A percentile compares a stretch with the other conserved stretches of the same genome.
These are phyloP conservation scores for Vireo griseus DNA, from an alignment of 2,797 vertebrate species.

Conservation along the genomic window DNA sequence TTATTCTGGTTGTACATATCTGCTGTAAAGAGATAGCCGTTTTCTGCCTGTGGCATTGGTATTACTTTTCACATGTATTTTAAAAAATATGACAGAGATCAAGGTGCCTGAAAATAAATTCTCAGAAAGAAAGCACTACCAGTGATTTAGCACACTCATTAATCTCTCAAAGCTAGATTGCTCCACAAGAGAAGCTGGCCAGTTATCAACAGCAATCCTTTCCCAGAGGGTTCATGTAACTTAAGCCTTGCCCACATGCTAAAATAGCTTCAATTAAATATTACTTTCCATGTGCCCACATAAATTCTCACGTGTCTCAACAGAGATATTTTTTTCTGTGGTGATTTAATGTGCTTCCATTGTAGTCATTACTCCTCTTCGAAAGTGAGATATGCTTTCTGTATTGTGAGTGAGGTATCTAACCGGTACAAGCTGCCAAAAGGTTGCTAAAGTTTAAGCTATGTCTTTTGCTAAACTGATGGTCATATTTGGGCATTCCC, in stretches of 20 bases:
- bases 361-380: not conserved
- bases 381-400: not conserved
- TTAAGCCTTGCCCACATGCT: not conserved
- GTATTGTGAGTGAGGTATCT: not conserved
- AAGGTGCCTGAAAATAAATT: constrained; percentile 27
- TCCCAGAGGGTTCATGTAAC: not conserved
- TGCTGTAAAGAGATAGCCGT: constrained; percentile 3
- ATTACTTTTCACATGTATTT: not conserved
- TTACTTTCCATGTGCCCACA: not conserved
- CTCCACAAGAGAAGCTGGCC: not conserved
- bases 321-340: not conserved
- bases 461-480: not conserved
- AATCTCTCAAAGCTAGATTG: not conserved
- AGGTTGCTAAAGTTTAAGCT: not conserved
- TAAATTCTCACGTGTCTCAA: not conserved
- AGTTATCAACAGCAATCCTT: not conserved
- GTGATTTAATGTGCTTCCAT: not conserved
- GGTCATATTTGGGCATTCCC: not conserved
- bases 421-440: not conserved
- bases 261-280: not conserved
- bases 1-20: not conserved
- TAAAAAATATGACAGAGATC: not conserved
- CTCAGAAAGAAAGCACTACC: not conserved
- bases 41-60: not conserved
- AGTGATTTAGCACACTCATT: not conserved